Evolutionary conservation across 2,113 vertebrate species (phyloP).

Genomic region (Salvelinus sp.): DNA sequence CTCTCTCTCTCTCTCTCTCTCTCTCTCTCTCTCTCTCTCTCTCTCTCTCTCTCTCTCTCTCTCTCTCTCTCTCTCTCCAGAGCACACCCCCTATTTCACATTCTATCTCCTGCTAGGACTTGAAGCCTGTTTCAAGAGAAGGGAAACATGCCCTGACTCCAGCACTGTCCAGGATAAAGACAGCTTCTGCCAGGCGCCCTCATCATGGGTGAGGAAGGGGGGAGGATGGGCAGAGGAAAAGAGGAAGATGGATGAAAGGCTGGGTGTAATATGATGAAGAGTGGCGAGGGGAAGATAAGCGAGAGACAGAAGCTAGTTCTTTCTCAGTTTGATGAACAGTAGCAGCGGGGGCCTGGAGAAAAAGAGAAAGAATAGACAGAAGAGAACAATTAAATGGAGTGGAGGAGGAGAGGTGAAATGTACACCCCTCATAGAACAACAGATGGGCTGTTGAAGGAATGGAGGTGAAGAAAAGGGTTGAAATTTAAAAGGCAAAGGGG

Average conservation of each 20-base stretch:
- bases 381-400: slow-evolving; percentile 13
- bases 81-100: too few relatives aligned
- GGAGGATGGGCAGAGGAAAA: slow-evolving; percentile 42
- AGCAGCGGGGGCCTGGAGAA: neutral
- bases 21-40: too few relatives aligned
- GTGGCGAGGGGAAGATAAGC: slow-evolving; percentile 63
- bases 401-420: neutral
- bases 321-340: slow-evolving; percentile 36
- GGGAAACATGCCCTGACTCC: neutral
- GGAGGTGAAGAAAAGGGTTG: neutral
- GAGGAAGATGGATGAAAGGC: slow-evolving; percentile 65
- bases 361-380: slow-evolving; percentile 7
- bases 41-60: too few relatives aligned
- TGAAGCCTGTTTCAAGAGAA: too few relatives aligned
- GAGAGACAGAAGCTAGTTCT: slow-evolving; percentile 46
- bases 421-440: too few relatives aligned
- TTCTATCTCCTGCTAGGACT: too few relatives aligned
- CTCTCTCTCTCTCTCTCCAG: too few relatives aligned
- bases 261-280: slow-evolving; percentile 61
- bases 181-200: neutral
- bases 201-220: slow-evolving; percentile 27
- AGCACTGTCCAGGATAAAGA: neutral
- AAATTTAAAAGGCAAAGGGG: too few relatives aligned
- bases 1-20: too few relatives aligned
- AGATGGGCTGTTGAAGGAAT: neutral